Evolutionary conservation across 2,113 vertebrate genomes (phyloP), one percentile per base, ranked within the genome.

Genomic region (Pelecanoides urinatrix): DNA sequence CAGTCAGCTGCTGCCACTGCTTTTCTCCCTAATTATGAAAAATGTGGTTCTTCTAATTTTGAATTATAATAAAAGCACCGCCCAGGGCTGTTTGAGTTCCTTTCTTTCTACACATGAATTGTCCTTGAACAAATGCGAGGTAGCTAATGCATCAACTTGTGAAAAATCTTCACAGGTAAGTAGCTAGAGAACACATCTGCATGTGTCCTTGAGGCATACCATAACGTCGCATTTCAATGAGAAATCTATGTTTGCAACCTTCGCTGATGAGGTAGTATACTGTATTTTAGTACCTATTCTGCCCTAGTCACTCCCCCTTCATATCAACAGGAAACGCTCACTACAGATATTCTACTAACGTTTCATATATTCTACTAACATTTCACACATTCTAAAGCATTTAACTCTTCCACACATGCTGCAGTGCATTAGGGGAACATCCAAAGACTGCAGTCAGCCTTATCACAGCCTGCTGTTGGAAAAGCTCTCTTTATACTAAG

Each of bases 21-120:
- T 96, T 95, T 95, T 88, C 92, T 91, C 74, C 21, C 49, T 95
- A 95, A 97, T 97, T 95, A 97, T 86, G 91, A 97, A 97, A 94
- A 96, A 97, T 94, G 86, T 70, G 70, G 30, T 85, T 77, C 56
- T 83, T 97, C 93, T 90, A 92, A 97, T 96, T 92, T 59, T 92
- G 88, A 91, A 50, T 89, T 65, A 71, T 59, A 89, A 88, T 91
- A 94, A 88, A 94, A 92, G 76, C 68, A 67, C 56, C 11, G 38
- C 93, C 90, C 5, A 5, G 27, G 59, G 96, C 88, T 52, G 62
- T 84, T 96, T 25, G 9, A 67, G 53, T 76, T 75, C 49, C 13
- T 38, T 42, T 80, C 36, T 78, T 75, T 73, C 87, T 71, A 44
- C n/a, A 58, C 34, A n/a, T 34, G 55, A 95, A 82, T 76, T 71